Base-by-base conservation (phyloP, 2,797 vertebrate genomes). In the Micromesistius poutassou region DNA sequence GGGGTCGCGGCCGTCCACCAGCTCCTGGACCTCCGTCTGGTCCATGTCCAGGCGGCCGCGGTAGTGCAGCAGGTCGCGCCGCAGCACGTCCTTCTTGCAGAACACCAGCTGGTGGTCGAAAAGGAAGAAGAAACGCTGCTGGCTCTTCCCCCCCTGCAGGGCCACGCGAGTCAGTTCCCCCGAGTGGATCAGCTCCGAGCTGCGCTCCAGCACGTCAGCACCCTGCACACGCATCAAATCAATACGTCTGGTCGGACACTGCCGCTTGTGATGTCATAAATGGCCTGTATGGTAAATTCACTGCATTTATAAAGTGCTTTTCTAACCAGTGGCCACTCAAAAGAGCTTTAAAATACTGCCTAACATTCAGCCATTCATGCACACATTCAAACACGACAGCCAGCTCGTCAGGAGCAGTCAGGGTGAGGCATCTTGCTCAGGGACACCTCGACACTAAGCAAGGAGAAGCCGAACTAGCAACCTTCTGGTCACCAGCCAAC, bases 91-190 rank as follows among this genome's bases (percentile, higher is more conserved):
- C 85, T 99, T 99, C 89, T 98, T 98, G 87, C 97, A 98, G 90
- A 96, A 96, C 50, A 99, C 95, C 80, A 99, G 89, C 88, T 99
- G 98, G 90, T 99, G 98, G 93, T 99, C 98, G 46, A 99, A 99
- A 73, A 99, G 94, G 91, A 99, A 99, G 93, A 96, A 98, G 76
- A 93, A 96, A 87, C 98, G 97, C 87, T 98, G 98, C 86, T 99
- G 98, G 96, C 91, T 95, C n/a, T 25, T 28, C n/a, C 25, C 96
- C 68, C 62, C 96, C 68, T 97, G 96, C 77, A 93, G 95, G 16
- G 96, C 90, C 75, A 96, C 78, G 78, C 93, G 96, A 50, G 94
- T 96, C 89, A 99, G 88, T 79, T 99, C 98, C 6, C 97, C 98
- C 0, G 97, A 98, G 86, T 99, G 96, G 90, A 99, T 97, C 79